Evolutionary conservation across 2,797 vertebrate species (phyloP), one percentile per base, ranked within the genome.

Genomic region (Acanthurus lineatus): DNA sequence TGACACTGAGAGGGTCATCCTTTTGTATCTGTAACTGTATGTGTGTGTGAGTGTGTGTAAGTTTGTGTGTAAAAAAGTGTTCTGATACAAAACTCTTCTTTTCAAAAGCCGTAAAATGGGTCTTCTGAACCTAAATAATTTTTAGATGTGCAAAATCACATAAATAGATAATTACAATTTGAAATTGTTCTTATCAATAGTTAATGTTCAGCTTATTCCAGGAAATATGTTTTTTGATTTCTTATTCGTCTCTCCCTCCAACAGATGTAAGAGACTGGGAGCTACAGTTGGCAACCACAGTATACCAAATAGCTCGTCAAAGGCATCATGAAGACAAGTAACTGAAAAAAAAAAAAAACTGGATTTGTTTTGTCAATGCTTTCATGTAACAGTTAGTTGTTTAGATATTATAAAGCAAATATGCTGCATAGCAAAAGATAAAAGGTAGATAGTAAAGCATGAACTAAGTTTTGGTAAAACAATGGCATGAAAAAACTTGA

Each of bases 1-100:
- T 69, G 83, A 88, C 86, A 84, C 77, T 49, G 81, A 86, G 83
- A 86, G 78, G 85, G 79, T 86, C 88, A 88, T 80, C 60, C 61
- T 58, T 75, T 72, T 73, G 51, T 76, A 49, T 78, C 58, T 79
- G 56, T 73, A 47, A 52, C 49, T 74, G 62, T 69, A 2, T 45
- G 14, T 67, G 44, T 72, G 64, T 77, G 28, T 71, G 51, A 53
- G 25, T 61, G 38, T 67, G 28, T 77, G 56, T 58, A 45, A 32
- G 25, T 44, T 19, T 38, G 15, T 25, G 51, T 48, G 48, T n/a
- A 51, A 35, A 28, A 58, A 53, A 64, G 61, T 68, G 45, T 12
- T 75, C 20, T 70, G 56, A 32, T 44, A 47, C 57, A 52, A n/a
- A 64, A 14, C 2, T 22, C 11, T 73, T 44, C 28, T 69, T 68